Base-by-base conservation (phyloP, 1,140 invertebrate species). In the Danaus melanippus region DNA sequence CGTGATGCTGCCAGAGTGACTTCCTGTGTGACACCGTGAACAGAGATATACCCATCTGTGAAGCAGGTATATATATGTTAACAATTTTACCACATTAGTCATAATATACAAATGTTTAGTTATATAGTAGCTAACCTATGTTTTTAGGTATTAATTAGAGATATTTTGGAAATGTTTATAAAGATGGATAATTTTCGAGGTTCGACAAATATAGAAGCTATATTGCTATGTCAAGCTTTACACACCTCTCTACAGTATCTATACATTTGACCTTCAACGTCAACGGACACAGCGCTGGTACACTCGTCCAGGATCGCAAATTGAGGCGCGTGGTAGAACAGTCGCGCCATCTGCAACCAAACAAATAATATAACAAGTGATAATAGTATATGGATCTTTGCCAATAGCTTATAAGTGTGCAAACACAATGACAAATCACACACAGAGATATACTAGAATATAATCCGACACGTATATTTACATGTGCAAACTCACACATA, bases 231-330 rank as follows among this genome's bases (percentile, higher is more conserved):
- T n/a, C n/a, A 32, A 32, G 2, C 7, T 1, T 32, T 32, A 32
- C 7, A 7, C 21, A 32, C 79, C 73, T 83, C 75, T 73, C 75
- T 62, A 51, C 97, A 98, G 79, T 98, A 96, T 60, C 93, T 92
- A 74, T 99, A 99, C 95, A 99, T 99, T 46, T 92, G 93, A 53
- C 96, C 97, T 84, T 99, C 98, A 0, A 99, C 97, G 83, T 99
- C 98, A 0, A 99, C 95, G 61, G 96, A 98, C 0, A 99, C 97
- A 5, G 97, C 97, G 82, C 96, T 97, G 2, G 98, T 99, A 75
- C 98, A 99, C 86, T 99, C 98, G 79, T 99, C 98, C 56, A 99
- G 85, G 75, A 99, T 99, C 21, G 98, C 98, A 88, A 99, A 99
- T 86, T 99, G 97, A 9, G 98, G 98, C 68, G 90, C 91, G 79